phyloP scores from a whole-genome alignment of 2,113 vertebrate species.

The Coracopsis vasa region DNA sequence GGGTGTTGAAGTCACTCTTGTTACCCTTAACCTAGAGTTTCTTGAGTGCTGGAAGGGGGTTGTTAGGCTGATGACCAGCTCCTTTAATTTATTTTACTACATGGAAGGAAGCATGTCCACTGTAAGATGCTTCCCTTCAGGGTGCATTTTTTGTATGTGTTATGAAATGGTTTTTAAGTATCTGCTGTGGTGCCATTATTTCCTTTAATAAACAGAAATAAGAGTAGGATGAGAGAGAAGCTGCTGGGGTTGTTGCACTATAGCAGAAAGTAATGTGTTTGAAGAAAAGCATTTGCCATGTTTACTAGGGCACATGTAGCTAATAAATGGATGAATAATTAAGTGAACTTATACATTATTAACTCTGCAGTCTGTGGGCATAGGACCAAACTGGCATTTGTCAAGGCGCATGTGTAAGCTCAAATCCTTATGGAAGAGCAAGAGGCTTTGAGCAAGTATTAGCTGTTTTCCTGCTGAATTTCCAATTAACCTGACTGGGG shows the following conservation, averaged over 20 bases:
- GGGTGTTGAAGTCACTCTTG: not conserved
- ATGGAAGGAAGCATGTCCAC: not conserved
- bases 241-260: accelerated
- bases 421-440: not conserved
- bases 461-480: not conserved
- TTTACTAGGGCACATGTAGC: not conserved
- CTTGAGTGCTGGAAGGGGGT: not conserved
- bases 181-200: not conserved
- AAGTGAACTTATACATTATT: not conserved
- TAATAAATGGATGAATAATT: slow-evolving; percentile 3
- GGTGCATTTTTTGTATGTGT: not conserved
- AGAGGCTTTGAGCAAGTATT: not conserved
- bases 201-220: not conserved
- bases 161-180: not conserved
- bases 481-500: not conserved
- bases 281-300: not conserved
- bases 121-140: not conserved
- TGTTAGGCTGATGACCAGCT: not conserved
- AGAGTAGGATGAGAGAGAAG: not conserved
- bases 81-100: not conserved
- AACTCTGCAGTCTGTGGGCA: not conserved
- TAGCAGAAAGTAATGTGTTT: accelerated
- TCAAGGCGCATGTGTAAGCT: not conserved
- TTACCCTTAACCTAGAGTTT: too few species aligned
- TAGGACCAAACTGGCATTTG: not conserved